Conservation (phyloP, 1,140 invertebrate species). For the Antheraea pernyi region DNA sequence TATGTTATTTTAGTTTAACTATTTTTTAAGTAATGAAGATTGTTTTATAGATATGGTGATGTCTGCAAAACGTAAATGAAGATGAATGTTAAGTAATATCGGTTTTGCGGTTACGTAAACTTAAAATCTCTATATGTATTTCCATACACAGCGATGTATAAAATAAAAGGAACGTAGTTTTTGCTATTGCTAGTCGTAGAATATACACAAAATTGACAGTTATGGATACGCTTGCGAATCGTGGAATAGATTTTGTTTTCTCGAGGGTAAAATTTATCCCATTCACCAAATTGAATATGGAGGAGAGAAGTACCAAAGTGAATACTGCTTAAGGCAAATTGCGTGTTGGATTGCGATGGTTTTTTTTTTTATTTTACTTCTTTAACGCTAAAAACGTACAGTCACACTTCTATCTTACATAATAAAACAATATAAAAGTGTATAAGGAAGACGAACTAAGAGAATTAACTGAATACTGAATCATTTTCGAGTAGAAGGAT, state of each 20-base stretch:
- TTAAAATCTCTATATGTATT: not conserved
- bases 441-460: too few species aligned
- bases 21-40: too few species aligned
- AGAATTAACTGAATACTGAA: too few species aligned
- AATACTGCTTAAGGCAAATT: constrained; percentile 8
- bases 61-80: too few species aligned
- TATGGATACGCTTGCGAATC: constrained; percentile 19
- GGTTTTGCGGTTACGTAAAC: too few species aligned
- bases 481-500: too few species aligned
- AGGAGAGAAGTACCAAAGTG: constrained; percentile 2
- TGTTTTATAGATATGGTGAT: too few species aligned
- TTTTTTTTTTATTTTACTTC: not conserved
- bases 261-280: constrained; percentile 21
- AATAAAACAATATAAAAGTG: not conserved
- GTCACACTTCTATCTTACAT: not conserved
- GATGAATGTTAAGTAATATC: too few species aligned
- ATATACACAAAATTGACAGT: constrained; percentile 25
- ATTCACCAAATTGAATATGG: constrained; percentile 14
- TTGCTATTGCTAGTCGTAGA: constrained; percentile 3
- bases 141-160: not conserved
- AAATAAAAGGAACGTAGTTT: too few species aligned
- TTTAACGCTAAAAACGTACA: not conserved
- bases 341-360: not conserved
- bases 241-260: constrained; percentile 24
- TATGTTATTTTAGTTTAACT: too few species aligned